Evolutionary conservation across 2,113 vertebrate species (phyloP), one percentile per base, ranked within the genome.

Genomic region (Thalassarche chlororhynchos): DNA sequence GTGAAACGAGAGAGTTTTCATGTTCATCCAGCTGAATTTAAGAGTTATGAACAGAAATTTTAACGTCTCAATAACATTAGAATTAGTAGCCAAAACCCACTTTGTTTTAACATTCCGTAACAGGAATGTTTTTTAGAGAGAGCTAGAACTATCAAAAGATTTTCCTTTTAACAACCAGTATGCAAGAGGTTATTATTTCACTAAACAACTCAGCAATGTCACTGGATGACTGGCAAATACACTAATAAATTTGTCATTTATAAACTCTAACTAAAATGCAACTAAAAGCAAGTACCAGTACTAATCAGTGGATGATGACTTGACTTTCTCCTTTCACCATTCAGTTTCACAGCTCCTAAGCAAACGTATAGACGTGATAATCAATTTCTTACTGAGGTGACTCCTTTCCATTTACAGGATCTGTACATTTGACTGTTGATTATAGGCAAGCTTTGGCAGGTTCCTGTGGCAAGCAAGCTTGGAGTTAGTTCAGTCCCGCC

Each of bases 361-460:
- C 70, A 74, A 94, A 69, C 16, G 8, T 17, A 40, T 4, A 68
- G 76, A 60, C 34, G 3, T 3, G 74, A 77, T 81, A 82, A 92
- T 97, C 96, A 84, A 55, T 96, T 78, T 85, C 92, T 76, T 51
- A 21, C 58, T 29, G 58, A 92, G 90, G 80, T 85, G 89, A 80
- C 85, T 98, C 85, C 76, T 93, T 93, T 58, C 83, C 93, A 88
- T 61, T 66, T 93, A 60, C 90, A 96, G 91, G 95, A 97, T 94
- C 88, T 69, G 93, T 46, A 70, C 81, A 36, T 97, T 94, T 88
- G 89, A 89, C 94, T 95, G 94, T 15, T 82, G 84, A 95, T 94
- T 96, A 96, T 74, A 93, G 94, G 47, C 96, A 98, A 97, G 96
- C 95, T 97, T 98, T 98, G 96, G 96, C 98, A 98, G 89, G 97